phyloP scores from a whole-genome alignment of 2,113 vertebrate species.

The Peromyscus californicus region DNA sequence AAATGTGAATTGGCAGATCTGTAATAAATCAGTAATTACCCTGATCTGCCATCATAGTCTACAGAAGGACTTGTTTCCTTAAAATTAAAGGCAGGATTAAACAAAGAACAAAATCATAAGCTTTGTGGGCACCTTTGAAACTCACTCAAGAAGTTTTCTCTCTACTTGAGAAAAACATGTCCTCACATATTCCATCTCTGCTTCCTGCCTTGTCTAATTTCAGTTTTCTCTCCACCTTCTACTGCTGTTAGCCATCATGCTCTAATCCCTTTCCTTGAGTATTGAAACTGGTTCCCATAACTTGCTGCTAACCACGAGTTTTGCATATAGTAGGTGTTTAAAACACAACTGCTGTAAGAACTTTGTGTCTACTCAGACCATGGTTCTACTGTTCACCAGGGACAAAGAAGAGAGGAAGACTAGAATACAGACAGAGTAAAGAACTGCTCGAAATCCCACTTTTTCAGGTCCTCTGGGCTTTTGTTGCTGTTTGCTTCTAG shows the following conservation, averaged over 20 bases:
- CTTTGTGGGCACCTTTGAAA: conserved; percentile 10
- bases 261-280: not conserved
- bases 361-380: not conserved
- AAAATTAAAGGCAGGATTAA: conserved; percentile 60
- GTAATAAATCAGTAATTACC: not conserved
- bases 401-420: not conserved
- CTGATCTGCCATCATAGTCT: not conserved
- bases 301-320: conserved; percentile 3
- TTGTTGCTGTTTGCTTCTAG: not conserved
- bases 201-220: not conserved
- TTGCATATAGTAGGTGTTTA: not conserved
- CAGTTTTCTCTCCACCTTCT: not conserved
- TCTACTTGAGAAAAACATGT: not conserved
- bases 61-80: not conserved
- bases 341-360: not conserved
- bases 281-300: not conserved
- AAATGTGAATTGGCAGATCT: not conserved
- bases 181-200: not conserved
- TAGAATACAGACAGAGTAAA: not conserved
- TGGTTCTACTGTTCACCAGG: not conserved
- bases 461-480: not conserved
- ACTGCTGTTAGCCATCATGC: not conserved
- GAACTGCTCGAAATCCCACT: not conserved
- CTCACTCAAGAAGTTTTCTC: not conserved
- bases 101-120: conserved; percentile 4